Evolutionary conservation across 2,797 vertebrate species (phyloP), one percentile per base, ranked within the genome.

Genomic region (Cossypha polioptera): DNA sequence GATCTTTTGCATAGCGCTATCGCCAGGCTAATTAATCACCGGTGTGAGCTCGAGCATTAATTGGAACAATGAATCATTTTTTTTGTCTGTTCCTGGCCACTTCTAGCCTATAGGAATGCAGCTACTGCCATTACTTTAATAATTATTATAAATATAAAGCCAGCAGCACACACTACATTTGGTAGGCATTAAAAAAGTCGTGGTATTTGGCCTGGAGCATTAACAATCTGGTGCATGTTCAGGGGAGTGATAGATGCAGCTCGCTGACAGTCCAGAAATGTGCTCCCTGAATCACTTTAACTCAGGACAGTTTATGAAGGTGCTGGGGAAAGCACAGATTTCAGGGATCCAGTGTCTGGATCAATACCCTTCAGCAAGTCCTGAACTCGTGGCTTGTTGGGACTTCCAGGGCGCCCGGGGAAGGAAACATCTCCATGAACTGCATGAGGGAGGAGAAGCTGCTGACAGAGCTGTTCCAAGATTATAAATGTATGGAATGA

Each of bases 21-120:
- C 6, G 1, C 94, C 82, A 43, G 86, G 85, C 89, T 96, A 95
- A 96, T 97, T 95, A 94, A 95, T 97, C 95, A 96, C 78, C 76
- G 59, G 89, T 92, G 88, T 72, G 75, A 92, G 85, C 87, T 92
- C 33, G 35, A 91, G 77, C 79, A 62, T 82, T 97, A 97, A 96
- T 95, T 96, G 95, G 73, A 86, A 94, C 92, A 81, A 86, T 96
- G 91, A 94, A 95, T 96, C 92, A 3, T 19, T 77, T 78, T 67
- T 66, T 78, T 65, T 15, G 47, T 29, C 73, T 58, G 26, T 63
- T 67, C 73, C 66, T 40, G 82, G 75, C 81, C 68, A 81, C 86
- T 86, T 73, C 53, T 51, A 76, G 73, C 87, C 91, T 86, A 65
- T 75, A 54, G 69, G 66, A 94, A 92, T 36, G 76, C 63, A 68